A percentile compares a stretch with the other conserved stretches of the same genome.
Evolutionary conservation across 2,888 invertebrate genomes (phyloP).

Genomic region (Parascotia fuliginaria): DNA sequence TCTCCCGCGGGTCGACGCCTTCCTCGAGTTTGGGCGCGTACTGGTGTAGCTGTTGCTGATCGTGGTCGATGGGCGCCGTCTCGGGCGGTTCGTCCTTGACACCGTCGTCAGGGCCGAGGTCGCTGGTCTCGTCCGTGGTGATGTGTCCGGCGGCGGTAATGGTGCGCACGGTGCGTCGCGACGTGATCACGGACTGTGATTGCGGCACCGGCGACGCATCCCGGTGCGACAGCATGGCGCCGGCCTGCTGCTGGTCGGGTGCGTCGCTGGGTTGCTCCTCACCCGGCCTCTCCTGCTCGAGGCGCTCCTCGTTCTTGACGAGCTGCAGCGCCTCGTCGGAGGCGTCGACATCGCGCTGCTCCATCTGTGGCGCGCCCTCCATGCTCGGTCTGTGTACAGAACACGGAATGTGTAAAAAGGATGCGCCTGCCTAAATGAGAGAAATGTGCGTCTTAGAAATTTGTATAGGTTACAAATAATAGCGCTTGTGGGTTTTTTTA

Average conservation of each 20-base stretch:
- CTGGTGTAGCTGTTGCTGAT: conserved; percentile 53
- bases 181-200: conserved; percentile 83
- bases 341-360: conserved; percentile 51
- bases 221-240: conserved; percentile 21
- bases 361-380: conserved; percentile 62
- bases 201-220: conserved; percentile 57
- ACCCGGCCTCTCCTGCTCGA: conserved; percentile 42
- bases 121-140: conserved; percentile 60
- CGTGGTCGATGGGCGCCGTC: conserved; percentile 51
- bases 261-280: conserved; percentile 11
- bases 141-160: conserved; percentile 88
- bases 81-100: conserved; percentile 77
- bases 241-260: conserved; percentile 12
- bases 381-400: conserved; percentile 42
- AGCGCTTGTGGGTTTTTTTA: conserved; percentile 38
- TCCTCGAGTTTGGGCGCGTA: conserved; percentile 62
- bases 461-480: conserved; percentile 26
- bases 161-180: conserved; percentile 84
- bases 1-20: conserved; percentile 44
- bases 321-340: conserved; percentile 71
- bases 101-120: conserved; percentile 60
- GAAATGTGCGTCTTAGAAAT: conserved; percentile 26
- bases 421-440: conserved; percentile 22
- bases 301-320: conserved; percentile 70
- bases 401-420: conserved; percentile 12